Base-by-base conservation (phyloP, 2,888 invertebrate species). In the Pardosa pseudoannulata region DNA sequence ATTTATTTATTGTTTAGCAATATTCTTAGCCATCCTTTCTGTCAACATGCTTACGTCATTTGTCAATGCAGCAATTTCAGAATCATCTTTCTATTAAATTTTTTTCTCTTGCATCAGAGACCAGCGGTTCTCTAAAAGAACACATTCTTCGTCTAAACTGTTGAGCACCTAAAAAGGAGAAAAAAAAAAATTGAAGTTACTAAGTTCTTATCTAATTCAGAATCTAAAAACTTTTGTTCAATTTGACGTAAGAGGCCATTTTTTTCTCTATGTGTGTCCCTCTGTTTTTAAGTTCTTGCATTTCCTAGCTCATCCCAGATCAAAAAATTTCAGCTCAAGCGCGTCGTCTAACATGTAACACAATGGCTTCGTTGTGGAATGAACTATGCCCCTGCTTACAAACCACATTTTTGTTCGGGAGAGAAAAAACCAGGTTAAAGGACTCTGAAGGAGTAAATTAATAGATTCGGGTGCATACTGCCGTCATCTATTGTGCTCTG, bases 271-370 rank as follows among this genome's bases (percentile, higher is more conserved):
- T 71, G 13, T 64, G 70, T 46, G 9, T 13, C 1, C 16, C 56
- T 6, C 56, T 56, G 71, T 70, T 76, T 76, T 76, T 76, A 71
- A 76, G 46, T 75, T n/a, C 70, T 31, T 39, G 16, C 28, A 29
- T 32, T 83, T 72, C 71, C 76, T 76, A 56, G 56, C 23, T 3
- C 23, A 23, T 56, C 56, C 56, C 23, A 5, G 56, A 56, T 56
- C 16, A 23, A 56, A 19, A 62, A 62, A 27, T 23, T 39, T 7
- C 31, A 76, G 19, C 31, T 79, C 64, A 41, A 36, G 73, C 74
- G 68, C 74, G 39, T 62, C 67, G 74, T 74, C 68, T 74, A 56
- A 28, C 11, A 11, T 28, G 68, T 50, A 81, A 74, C 74, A 81
- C 74, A 81, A n/a, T 68, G 68, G 28, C 31, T 46, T 27, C 16